A percentile compares a stretch with the other conserved stretches of the same genome.
Conservation (phyloP, 2,888 invertebrate genomes). For the Gordius sp. region DNA sequence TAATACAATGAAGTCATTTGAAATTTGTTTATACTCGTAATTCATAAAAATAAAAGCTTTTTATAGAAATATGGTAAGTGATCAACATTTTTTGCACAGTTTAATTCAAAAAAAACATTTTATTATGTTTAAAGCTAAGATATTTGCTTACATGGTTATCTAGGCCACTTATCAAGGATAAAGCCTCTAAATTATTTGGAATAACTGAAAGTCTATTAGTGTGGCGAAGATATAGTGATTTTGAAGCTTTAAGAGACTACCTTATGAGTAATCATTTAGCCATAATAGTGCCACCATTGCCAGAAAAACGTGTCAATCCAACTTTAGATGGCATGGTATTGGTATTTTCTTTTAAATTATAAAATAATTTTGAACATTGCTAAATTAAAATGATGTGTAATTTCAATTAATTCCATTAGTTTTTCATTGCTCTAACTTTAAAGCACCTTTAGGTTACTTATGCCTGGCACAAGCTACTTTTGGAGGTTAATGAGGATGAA, state of each 20-base stretch:
- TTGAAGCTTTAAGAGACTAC: neutral
- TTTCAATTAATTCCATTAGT: neutral
- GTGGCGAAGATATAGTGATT: conserved; percentile 1
- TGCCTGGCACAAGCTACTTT: neutral
- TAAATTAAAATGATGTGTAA: neutral
- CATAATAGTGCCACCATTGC: neutral
- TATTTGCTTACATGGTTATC: too few relatives aligned
- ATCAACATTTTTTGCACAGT: too few relatives aligned
- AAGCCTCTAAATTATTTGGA: neutral
- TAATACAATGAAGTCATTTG: too few relatives aligned
- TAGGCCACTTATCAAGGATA: neutral
- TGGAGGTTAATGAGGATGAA: conserved; percentile 1
- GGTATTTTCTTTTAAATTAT: neutral
- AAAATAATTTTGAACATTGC: neutral
- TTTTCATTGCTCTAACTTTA: too few relatives aligned
- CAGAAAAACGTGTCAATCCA: neutral
- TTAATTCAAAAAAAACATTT: too few relatives aligned
- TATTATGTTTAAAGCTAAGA: too few relatives aligned
- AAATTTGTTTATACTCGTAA: too few relatives aligned
- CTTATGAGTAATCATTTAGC: neutral
- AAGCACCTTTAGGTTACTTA: neutral
- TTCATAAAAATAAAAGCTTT: too few relatives aligned
- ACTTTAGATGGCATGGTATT: neutral
- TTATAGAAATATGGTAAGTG: too few relatives aligned
- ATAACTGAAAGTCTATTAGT: neutral